phyloP scores from a whole-genome alignment of 2,113 vertebrate species.

The Pteropus alecto region DNA sequence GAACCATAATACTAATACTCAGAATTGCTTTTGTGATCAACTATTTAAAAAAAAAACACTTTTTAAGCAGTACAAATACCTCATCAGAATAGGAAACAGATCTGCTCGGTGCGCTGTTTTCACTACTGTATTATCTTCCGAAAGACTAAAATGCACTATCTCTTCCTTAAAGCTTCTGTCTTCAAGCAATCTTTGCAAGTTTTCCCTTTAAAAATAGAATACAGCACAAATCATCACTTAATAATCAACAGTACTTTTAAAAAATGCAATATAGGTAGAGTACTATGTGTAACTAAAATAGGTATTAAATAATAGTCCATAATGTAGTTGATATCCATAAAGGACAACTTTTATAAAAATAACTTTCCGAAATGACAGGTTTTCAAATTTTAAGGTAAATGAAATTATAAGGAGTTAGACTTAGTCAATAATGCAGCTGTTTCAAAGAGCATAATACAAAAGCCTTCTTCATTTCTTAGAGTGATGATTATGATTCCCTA shows the following conservation, averaged over 20 bases:
- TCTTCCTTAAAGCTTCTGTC: slow-evolving; percentile 98
- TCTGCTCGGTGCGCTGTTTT: slow-evolving; percentile 88
- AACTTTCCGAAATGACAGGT: neutral
- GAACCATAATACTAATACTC: neutral
- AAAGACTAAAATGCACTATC: slow-evolving; percentile 95
- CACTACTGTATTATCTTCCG: slow-evolving; percentile 90
- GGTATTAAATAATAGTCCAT: neutral
- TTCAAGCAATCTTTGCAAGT: slow-evolving; percentile 92
- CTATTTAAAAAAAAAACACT: neutral
- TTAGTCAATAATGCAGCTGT: neutral
- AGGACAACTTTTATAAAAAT: neutral
- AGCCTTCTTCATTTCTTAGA: neutral
- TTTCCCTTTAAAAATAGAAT: slow-evolving; percentile 86
- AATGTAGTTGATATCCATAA: neutral
- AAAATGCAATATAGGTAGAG: neutral
- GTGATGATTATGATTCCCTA: neutral
- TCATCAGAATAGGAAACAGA: slow-evolving; percentile 95
- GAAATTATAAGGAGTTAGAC: neutral
- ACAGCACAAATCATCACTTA: neutral
- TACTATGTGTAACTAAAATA: neutral
- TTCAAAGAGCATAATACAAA: neutral
- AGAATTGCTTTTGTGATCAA: neutral
- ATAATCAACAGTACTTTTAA: neutral
- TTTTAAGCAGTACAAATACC: slow-evolving; percentile 80
- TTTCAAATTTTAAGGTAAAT: slow-evolving; percentile 9